Evolutionary conservation across 2,797 vertebrate genomes (phyloP).

Genomic region (Botia kubotai): DNA sequence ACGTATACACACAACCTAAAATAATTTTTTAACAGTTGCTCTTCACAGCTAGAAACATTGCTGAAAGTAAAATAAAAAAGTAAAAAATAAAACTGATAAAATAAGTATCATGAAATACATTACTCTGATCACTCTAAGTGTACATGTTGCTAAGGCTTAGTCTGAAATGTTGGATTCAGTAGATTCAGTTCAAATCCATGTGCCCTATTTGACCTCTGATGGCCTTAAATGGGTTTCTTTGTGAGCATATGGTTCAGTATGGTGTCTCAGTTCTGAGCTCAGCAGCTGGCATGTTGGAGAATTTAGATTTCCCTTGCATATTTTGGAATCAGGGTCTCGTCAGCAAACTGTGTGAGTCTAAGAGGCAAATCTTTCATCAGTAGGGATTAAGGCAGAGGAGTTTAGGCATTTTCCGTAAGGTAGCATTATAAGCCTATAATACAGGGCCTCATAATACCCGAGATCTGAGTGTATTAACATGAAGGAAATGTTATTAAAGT

Average conservation of each 20-base stretch:
- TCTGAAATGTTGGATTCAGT: constrained; percentile 30
- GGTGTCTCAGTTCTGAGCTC: constrained; percentile 7
- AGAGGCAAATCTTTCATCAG: constrained; percentile 62
- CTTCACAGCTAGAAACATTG: background rate
- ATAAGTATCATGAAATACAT: too few relatives aligned
- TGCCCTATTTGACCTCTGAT: constrained; percentile 40
- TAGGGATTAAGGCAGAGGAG: constrained; percentile 56
- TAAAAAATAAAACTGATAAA: too few relatives aligned
- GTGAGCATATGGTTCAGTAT: constrained; percentile 28
- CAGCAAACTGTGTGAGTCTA: constrained; percentile 52
- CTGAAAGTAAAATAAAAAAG: too few relatives aligned
- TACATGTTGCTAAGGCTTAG: background rate
- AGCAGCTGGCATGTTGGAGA: constrained; percentile 31
- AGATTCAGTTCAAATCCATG: background rate
- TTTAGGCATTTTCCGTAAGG: constrained; percentile 64
- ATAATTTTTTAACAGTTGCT: background rate
- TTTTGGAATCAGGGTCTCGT: constrained; percentile 48
- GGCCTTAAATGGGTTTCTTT: constrained; percentile 18
- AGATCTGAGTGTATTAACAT: constrained; percentile 63
- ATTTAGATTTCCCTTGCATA: constrained; percentile 35
- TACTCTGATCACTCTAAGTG: too few relatives aligned
- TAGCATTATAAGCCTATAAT: constrained; percentile 63
- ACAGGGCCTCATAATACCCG: constrained; percentile 60
- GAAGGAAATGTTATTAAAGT: constrained; percentile 63
- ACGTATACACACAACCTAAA: background rate